phyloP scores from a whole-genome alignment of 2,888 invertebrate species.

The Volucella bombylans region DNA sequence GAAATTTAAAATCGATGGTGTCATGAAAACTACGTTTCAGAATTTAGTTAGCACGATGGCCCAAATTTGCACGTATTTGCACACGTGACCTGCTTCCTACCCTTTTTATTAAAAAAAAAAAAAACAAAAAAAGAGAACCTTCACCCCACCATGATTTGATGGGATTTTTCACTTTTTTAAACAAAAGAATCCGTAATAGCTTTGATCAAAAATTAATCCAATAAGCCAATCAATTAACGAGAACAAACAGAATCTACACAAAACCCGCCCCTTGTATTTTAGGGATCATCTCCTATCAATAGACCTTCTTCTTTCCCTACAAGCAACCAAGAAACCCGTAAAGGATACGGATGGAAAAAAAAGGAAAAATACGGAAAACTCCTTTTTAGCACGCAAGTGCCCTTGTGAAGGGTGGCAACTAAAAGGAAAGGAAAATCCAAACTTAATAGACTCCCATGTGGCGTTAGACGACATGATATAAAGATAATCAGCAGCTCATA shows the following conservation, averaged over 20 bases:
- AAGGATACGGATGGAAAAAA: not conserved
- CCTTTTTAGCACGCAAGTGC: slow-evolving; percentile 51
- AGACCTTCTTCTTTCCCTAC: not conserved
- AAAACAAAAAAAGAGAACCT: too few species aligned
- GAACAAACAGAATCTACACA: slow-evolving; percentile 9
- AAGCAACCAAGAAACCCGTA: too few species aligned
- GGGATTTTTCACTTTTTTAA: not conserved
- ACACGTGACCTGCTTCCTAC: too few species aligned
- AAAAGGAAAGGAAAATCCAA: slow-evolving; percentile 15
- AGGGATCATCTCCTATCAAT: slow-evolving; percentile 43
- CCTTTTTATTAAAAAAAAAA: too few species aligned
- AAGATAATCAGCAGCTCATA: slow-evolving; percentile 66
- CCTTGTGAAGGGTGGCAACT: slow-evolving; percentile 1
- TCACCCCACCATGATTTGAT: too few species aligned
- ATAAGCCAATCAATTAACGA: slow-evolving; percentile 27
- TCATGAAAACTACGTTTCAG: too few species aligned
- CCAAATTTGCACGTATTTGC: too few species aligned
- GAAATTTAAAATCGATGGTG: too few species aligned
- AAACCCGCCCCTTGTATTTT: slow-evolving; percentile 16
- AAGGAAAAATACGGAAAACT: slow-evolving; percentile 10
- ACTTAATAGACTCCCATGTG: slow-evolving; percentile 45
- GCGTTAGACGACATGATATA: slow-evolving; percentile 62
- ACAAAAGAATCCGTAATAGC: slow-evolving; percentile 13
- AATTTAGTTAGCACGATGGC: too few species aligned
- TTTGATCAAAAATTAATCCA: slow-evolving; percentile 1